phyloP scores from a whole-genome alignment of 2,797 vertebrate species.

The Aythya fuligula region DNA sequence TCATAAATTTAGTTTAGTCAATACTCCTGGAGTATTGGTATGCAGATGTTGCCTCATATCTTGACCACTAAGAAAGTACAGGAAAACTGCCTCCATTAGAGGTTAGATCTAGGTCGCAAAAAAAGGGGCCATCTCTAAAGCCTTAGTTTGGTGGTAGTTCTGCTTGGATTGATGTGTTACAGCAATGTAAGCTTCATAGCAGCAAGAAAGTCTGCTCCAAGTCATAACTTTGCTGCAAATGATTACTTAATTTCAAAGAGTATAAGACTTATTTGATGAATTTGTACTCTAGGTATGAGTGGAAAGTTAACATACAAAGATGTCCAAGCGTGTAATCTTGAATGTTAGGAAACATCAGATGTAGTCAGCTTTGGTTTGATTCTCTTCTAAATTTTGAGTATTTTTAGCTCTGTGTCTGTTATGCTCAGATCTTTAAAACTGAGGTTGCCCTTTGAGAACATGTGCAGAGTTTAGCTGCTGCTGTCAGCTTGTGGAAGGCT shows the following conservation, averaged over 20 bases:
- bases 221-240: background rate
- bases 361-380: background rate
- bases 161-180: background rate
- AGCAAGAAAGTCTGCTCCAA: background rate
- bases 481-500: background rate
- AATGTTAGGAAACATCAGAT: background rate
- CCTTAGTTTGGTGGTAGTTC: background rate
- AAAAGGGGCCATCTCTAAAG: background rate
- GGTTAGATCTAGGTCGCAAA: background rate
- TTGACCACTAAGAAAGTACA: background rate
- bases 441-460: background rate
- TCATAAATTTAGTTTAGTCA: background rate
- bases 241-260: background rate
- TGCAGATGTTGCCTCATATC: background rate
- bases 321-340: background rate
- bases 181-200: background rate
- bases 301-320: background rate
- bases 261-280: background rate
- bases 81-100: background rate
- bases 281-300: background rate
- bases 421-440: background rate
- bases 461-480: background rate
- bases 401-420: background rate
- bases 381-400: background rate
- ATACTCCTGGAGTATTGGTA: background rate